Evolutionary conservation across 2,797 vertebrate species (phyloP), one percentile per base, ranked within the genome.

Genomic region (Pseudochaenichthys georgianus): DNA sequence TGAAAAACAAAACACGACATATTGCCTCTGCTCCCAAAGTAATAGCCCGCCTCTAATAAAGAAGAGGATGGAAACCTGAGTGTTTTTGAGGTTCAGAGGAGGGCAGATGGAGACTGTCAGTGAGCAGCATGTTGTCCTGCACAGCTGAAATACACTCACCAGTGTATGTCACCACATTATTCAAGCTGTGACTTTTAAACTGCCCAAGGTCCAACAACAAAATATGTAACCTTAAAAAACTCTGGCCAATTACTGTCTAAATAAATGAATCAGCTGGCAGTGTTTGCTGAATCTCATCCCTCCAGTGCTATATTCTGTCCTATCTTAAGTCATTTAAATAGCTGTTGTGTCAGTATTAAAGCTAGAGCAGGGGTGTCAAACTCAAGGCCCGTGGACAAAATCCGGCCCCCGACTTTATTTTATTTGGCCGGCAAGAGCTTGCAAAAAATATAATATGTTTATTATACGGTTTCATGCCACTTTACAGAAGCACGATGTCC

Each of bases 11-110:
- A 62, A 48, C 19, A 43, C 31, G 50, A 53, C 42, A 28, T 28
- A 72, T 54, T 48, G 34, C 45, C 23, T 38, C 64, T 19, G 38
- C 69, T 45, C 54, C 13, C 8, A 45, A 12, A 41, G 42, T 38
- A 54, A 47, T 8, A 61, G 45, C 42, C 28, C 19, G 48, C 54
- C 64, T 69, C 34, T 61, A 16, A 81, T 13, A 23, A 42, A 48
- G 52, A 47, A 38, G 45, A 47, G 31, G 62, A n/a, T 5, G 16
- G 38, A 43, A 28, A 64, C 55, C 16, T 48, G 21, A 45, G 57
- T 10, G 21, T 74, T 81, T 82, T 42, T 74, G 23, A 63, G 42
- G 45, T 53, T 45, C 19, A 66, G 45, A n/a, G 46, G 34, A 9
- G 17, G 65, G 47, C 64, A 72, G 63, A 60, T 47, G 53, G 60